Conservation (phyloP, 2,797 vertebrate species). For the Forpus xanthops region DNA sequence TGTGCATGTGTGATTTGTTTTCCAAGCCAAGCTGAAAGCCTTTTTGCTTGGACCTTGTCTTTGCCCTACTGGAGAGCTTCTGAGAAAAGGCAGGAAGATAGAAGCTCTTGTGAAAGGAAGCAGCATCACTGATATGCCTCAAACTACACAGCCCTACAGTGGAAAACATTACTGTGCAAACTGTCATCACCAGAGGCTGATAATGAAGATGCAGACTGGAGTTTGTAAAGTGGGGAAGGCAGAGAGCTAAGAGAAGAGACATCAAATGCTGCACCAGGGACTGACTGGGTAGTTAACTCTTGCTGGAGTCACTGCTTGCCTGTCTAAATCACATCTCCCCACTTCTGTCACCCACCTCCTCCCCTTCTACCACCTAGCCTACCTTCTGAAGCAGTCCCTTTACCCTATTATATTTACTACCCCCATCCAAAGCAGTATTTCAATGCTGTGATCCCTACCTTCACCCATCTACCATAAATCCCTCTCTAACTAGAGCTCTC, state of each 20-base stretch:
- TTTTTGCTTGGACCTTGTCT: not conserved
- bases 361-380: accelerated
- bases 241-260: not conserved
- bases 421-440: not conserved
- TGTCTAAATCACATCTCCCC: not conserved
- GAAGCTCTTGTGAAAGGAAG: slow-evolving; percentile 32
- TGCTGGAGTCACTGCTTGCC: not conserved
- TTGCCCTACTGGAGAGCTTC: not conserved
- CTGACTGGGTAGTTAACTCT: not conserved
- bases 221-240: not conserved
- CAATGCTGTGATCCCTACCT: accelerated
- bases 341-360: not conserved
- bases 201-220: not conserved
- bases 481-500: not conserved
- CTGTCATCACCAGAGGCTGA: slow-evolving; percentile 32
- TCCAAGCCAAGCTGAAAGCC: not conserved
- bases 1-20: not conserved
- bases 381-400: not conserved
- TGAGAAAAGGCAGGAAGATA: not conserved
- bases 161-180: slow-evolving; percentile 36
- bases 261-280: accelerated
- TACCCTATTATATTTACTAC: not conserved
- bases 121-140: not conserved
- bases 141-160: not conserved
- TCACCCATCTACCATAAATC: not conserved